These are phyloP conservation scores for Perizoma flavofasciatum DNA, from an alignment of 2,888 invertebrate species.

Conservation along the genomic window DNA sequence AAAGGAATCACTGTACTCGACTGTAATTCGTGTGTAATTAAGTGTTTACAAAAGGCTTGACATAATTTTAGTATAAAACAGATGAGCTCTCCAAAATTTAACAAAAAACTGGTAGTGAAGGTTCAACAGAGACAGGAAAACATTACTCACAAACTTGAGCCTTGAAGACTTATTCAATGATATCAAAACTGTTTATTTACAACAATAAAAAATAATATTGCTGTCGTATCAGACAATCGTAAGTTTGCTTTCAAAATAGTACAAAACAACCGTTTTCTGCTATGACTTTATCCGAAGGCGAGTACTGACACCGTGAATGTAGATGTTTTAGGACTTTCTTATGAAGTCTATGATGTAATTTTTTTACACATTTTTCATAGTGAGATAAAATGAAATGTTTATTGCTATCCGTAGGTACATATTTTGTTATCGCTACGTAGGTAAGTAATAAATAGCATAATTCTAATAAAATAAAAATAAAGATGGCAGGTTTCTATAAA, in stretches of 20 bases:
- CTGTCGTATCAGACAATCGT: slow-evolving; percentile 56
- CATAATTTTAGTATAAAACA: too few relatives aligned
- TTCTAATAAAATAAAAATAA: too few relatives aligned
- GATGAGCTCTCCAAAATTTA: too few relatives aligned
- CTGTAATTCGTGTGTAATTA: too few relatives aligned
- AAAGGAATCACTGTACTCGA: too few relatives aligned
- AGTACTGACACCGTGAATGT: slow-evolving; percentile 41
- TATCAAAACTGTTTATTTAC: slow-evolving; percentile 11
- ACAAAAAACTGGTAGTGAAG: background rate
- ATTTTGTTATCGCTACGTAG: too few relatives aligned
- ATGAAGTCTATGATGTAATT: background rate
- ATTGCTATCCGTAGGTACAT: too few relatives aligned
- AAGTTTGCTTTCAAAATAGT: slow-evolving; percentile 56
- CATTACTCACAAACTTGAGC: slow-evolving; percentile 1
- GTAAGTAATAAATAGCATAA: too few relatives aligned
- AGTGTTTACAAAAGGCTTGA: too few relatives aligned
- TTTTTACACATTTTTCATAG: too few relatives aligned
- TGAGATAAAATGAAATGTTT: too few relatives aligned
- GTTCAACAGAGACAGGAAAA: background rate
- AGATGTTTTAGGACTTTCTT: slow-evolving; percentile 7
- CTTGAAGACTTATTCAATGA: slow-evolving; percentile 7
- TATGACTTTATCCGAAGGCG: slow-evolving; percentile 55
- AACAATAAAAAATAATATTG: slow-evolving; percentile 41
- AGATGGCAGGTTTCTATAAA: too few relatives aligned
- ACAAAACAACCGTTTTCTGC: slow-evolving; percentile 54